Evolutionary conservation across 1,140 invertebrate genomes (phyloP).

Genomic region (Drosophila ambigua): DNA sequence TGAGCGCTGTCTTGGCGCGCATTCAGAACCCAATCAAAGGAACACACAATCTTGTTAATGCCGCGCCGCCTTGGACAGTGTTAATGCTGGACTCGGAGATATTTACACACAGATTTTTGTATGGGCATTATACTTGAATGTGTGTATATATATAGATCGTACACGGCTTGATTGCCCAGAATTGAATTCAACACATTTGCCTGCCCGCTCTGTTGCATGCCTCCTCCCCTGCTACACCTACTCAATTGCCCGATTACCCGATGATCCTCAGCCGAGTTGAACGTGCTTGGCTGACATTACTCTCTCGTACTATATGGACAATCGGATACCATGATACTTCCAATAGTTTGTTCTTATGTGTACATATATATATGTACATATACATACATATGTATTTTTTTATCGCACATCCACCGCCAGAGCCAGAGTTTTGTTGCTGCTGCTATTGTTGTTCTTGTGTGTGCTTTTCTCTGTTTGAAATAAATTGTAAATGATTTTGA

Average conservation of each 20-base stretch:
- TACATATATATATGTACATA: slow-evolving; percentile 19
- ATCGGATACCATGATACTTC: slow-evolving; percentile 40
- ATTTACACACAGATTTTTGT: not conserved
- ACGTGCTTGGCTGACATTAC: slow-evolving; percentile 74
- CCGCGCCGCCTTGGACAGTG: slow-evolving; percentile 40
- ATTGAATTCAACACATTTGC: slow-evolving; percentile 68
- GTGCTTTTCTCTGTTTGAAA: slow-evolving; percentile 72
- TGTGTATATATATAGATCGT: slow-evolving; percentile 43
- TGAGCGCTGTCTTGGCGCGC: slow-evolving; percentile 16
- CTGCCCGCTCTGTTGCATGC: not conserved
- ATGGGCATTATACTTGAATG: not conserved
- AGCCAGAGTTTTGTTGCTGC: not conserved
- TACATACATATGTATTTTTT: no score
- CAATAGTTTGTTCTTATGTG: slow-evolving; percentile 53
- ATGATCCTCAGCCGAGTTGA: slow-evolving; percentile 69
- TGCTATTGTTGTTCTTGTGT: slow-evolving; percentile 1
- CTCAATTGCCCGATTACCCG: slow-evolving; percentile 61
- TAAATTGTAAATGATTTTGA: slow-evolving; percentile 81
- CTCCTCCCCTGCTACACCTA: slow-evolving; percentile 43
- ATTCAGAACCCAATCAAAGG: slow-evolving; percentile 46
- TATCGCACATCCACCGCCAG: slow-evolving; percentile 28
- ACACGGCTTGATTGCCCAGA: slow-evolving; percentile 51
- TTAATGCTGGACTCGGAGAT: slow-evolving; percentile 25
- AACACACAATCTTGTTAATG: slow-evolving; percentile 51
- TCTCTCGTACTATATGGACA: slow-evolving; percentile 17